Evolutionary conservation across 1,140 invertebrate genomes (phyloP), one percentile per base, ranked within the genome.

Genomic region (Calliopsis andreniformis): DNA sequence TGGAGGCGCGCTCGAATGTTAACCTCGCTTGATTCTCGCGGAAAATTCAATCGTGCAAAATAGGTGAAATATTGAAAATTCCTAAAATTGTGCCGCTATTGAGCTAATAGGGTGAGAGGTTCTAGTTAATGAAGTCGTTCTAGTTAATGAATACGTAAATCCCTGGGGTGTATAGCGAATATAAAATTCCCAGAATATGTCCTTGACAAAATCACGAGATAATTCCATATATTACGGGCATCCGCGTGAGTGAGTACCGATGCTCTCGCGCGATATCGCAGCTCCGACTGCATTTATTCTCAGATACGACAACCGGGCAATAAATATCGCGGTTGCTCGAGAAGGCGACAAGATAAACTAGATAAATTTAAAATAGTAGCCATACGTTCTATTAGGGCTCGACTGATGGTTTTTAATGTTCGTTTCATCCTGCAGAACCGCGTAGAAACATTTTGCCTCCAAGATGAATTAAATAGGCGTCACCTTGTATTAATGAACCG

Each of bases 241-340:
- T 68, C 35, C n/a, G 23, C 51, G 51, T 39, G 66, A 68, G 30
- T 56, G 51, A 43, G 47, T 39, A 18, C 43, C 66, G 66, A 56
- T 55, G 25, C 6, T 45, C n/a, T 8, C 55, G n/a, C 42, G 14
- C 28, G 56, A 58, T 59, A 59, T 28, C n/a, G 68, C 10, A 14
- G 43, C 56, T 28, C 2, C 68, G 10, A 23, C 28, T 28, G 56
- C 51, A 71, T 71, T 71, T 59, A 51, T 61, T n/a, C 20, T 42
- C 68, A 39, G 45, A 71, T 30, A 43, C 20, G 67, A 69, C 53
- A 69, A 56, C 67, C 49, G 23, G 14, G 67, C 53, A 45, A 58
- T 56, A 69, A 69, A 42, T 25, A 39, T 71, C 23, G 30, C 30
- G 43, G 61, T 71, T 20, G 43, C 14, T 28, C 12, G 1, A n/a